Percentiles rank a stretch among this genome's conserved stretches.
These are phyloP conservation scores for Acleris sparsana DNA, from an alignment of 2,888 invertebrate genomes.

Conservation along the genomic window DNA sequence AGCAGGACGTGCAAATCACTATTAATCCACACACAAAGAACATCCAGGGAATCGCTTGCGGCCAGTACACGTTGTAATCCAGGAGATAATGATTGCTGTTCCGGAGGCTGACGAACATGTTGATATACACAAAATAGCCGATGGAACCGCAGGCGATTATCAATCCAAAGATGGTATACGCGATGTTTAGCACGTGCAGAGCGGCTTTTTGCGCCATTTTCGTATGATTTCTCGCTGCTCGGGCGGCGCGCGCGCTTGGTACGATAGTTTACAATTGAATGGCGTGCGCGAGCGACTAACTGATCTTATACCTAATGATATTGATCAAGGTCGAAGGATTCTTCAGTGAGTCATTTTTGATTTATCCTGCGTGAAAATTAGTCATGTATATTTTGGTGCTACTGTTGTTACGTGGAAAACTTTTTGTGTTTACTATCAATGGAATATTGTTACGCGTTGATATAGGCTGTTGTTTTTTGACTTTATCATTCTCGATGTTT, in stretches of 20 bases:
- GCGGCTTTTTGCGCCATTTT: conserved; percentile 44
- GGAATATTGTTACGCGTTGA: too few species aligned
- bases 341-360: conserved; percentile 42
- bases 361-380: conserved; percentile 37
- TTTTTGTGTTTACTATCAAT: background rate
- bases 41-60: conserved; percentile 75
- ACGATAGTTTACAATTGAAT: conserved; percentile 58
- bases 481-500: too few species aligned
- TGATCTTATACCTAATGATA: conserved; percentile 52
- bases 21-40: conserved; percentile 65
- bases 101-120: conserved; percentile 60
- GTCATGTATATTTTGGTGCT: conserved; percentile 26
- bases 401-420: background rate
- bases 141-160: conserved; percentile 60
- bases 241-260: conserved; percentile 42
- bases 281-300: conserved; percentile 49
- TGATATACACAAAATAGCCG: conserved; percentile 69
- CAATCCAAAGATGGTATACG: conserved; percentile 59
- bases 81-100: conserved; percentile 71
- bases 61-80: conserved; percentile 76
- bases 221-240: background rate
- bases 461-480: too few species aligned
- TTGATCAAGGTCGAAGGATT: conserved; percentile 43
- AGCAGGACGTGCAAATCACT: conserved; percentile 60
- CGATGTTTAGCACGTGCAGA: conserved; percentile 58